Base-by-base conservation (phyloP, 2,888 invertebrate species). In the Latheticus oryzae region DNA sequence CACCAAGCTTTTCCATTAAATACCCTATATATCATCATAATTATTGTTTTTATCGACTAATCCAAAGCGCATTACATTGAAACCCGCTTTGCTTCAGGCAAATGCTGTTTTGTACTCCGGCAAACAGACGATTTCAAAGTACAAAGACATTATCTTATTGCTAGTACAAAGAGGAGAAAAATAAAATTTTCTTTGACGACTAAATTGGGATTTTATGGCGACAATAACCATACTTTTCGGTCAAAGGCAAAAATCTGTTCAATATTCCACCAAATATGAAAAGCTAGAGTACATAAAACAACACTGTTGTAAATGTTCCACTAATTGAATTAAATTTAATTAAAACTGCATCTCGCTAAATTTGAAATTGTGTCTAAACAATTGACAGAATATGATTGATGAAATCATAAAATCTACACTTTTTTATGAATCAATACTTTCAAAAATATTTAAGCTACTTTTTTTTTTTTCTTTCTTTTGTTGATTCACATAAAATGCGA, bases 11-110 rank as follows among this genome's bases (percentile, higher is more conserved):
- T 54, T 47, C 53, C 43, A 58, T 54, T 54, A 50, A 58, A 50
- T 48, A 40, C 37, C 13, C 40, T 23, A 58, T 58, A 58, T 58
- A 58, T 58, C 53, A 58, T 58, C 35, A 58, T 53, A 58, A 58
- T 58, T 52, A 58, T 58, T 58, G 58, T 58, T 58, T 58, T 53
- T 58, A 58, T 58, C 47, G 58, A 58, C 53, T 53, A 53, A 48
- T 58, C 47, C 47, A 53, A 19, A 45, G 53, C 47, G 11, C 21
- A 33, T 33, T 33, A 33, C 47, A 24, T 30, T 32, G 32, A 21
- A 47, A 21, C 47, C 47, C 33, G 4, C 8, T 16, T n/a, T 17
- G 17, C 28, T 8, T 5, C 11, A 21, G 21, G 11, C 15, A 43
- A 45, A 45, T 45, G 32, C 8, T 33, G 33, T 33, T 42, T 42